Percentiles rank a stretch among this genome's conserved stretches.
These are phyloP conservation scores for Sylvietta virens DNA, from an alignment of 2,113 vertebrate genomes.

Conservation along the genomic window DNA sequence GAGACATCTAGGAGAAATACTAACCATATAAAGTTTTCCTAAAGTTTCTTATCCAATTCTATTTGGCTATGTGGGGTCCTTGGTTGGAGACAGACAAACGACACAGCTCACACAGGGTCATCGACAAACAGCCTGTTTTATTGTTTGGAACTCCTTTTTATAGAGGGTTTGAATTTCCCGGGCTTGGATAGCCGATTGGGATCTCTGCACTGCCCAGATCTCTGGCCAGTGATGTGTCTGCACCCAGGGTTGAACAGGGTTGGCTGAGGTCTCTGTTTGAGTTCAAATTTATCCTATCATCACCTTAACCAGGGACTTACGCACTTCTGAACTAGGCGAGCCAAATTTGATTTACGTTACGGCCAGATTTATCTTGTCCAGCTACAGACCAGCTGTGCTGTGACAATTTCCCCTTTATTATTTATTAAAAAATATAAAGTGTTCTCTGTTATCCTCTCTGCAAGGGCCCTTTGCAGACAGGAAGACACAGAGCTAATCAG, in stretches of 20 bases:
- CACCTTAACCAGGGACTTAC: not conserved
- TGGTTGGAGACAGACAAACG: not conserved
- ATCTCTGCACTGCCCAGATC: not conserved
- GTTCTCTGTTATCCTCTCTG: too few species aligned
- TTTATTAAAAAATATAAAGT: too few species aligned
- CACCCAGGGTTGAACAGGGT: not conserved
- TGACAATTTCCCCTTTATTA: not conserved
- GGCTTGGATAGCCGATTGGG: not conserved
- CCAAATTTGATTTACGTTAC: not conserved
- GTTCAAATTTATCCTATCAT: not conserved
- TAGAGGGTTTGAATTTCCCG: not conserved
- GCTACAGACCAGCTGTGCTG: not conserved
- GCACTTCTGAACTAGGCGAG: not conserved
- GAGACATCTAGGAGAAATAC: not conserved
- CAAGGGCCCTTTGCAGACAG: too few species aligned
- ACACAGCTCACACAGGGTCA: not conserved
- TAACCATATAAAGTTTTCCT: not conserved
- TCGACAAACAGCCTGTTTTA: not conserved
- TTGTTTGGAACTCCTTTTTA: not conserved
- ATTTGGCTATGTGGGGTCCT: not conserved
- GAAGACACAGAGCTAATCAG: too few species aligned
- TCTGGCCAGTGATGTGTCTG: not conserved
- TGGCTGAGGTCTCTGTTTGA: not conserved
- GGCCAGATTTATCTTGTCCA: not conserved
- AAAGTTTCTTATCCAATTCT: not conserved